phyloP scores from a whole-genome alignment of 2,797 vertebrate genomes.

The Gymnoscopelus braueri region DNA sequence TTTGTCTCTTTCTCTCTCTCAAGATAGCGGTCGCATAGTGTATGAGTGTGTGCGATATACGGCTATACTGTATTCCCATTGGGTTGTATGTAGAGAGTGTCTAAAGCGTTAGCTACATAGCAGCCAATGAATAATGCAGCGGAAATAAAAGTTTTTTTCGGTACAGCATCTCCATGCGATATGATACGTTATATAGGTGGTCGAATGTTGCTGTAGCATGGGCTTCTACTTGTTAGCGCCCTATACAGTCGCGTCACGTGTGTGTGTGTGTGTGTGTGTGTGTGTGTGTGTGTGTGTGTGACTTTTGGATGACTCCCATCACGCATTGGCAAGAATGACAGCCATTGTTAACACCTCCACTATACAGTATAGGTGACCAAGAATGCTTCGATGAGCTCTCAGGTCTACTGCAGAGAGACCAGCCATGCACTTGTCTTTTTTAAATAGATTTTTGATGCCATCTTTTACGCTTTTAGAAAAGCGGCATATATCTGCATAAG shows the following conservation, averaged over 20 bases:
- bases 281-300: neutral
- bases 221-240: constrained; percentile 30
- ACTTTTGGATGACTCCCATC: constrained; percentile 15
- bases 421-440: neutral
- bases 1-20: constrained; percentile 6
- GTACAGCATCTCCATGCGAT: constrained; percentile 40
- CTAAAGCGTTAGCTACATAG: constrained; percentile 62
- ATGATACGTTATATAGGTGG: constrained; percentile 55
- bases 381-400: neutral
- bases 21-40: constrained; percentile 36
- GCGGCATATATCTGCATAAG: too few species aligned
- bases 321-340: neutral
- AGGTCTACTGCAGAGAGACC: neutral
- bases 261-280: too few species aligned
- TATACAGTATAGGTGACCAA: neutral
- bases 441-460: too few species aligned
- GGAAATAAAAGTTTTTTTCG: constrained; percentile 64
- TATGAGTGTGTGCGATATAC: constrained; percentile 6
- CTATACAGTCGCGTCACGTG: neutral
- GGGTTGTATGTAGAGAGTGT: constrained; percentile 38
- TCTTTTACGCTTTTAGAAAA: too few species aligned
- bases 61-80: constrained; percentile 43
- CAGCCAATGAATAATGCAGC: constrained; percentile 70
- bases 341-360: neutral
- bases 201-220: constrained; percentile 33